Conservation (phyloP, 2,888 invertebrate genomes). For the Harpagoxenus sublaevis region DNA sequence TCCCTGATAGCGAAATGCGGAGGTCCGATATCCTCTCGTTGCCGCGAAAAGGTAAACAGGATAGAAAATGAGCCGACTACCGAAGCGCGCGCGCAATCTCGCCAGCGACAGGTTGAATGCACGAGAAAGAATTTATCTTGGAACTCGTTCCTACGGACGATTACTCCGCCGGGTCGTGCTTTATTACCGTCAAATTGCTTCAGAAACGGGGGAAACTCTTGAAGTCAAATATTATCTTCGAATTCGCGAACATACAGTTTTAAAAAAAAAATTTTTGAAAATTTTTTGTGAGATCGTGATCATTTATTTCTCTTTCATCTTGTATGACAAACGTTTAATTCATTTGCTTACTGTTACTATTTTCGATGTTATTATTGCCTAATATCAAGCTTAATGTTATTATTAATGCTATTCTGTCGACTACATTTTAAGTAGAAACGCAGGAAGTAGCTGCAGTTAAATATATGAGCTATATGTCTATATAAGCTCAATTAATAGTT, state of each 20-base stretch:
- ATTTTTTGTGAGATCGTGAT: neutral
- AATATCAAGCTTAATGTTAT: neutral
- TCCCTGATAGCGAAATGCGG: constrained; percentile 15
- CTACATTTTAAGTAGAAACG: neutral
- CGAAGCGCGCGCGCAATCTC: constrained; percentile 31
- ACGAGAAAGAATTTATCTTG: constrained; percentile 54
- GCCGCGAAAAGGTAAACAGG: constrained; percentile 55
- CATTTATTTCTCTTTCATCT: constrained; percentile 1
- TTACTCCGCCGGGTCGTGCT: constrained; percentile 42
- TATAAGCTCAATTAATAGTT: constrained; percentile 5
- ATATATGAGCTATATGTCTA: neutral
- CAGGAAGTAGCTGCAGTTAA: neutral
- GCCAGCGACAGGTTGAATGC: constrained; percentile 46
- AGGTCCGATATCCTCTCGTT: constrained; percentile 51
- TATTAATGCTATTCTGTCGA: neutral
- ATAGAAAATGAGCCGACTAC: constrained; percentile 46
- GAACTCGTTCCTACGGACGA: constrained; percentile 44
- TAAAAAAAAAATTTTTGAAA: neutral
- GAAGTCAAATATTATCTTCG: constrained; percentile 31
- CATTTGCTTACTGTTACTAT: neutral
- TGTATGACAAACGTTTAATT: neutral
- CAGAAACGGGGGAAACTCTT: constrained; percentile 33
- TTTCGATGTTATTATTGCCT: neutral
- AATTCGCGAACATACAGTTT: neutral
- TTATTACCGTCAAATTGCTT: constrained; percentile 39